Conservation (phyloP, 2,113 vertebrate genomes). For the Aegotheles bennettii region DNA sequence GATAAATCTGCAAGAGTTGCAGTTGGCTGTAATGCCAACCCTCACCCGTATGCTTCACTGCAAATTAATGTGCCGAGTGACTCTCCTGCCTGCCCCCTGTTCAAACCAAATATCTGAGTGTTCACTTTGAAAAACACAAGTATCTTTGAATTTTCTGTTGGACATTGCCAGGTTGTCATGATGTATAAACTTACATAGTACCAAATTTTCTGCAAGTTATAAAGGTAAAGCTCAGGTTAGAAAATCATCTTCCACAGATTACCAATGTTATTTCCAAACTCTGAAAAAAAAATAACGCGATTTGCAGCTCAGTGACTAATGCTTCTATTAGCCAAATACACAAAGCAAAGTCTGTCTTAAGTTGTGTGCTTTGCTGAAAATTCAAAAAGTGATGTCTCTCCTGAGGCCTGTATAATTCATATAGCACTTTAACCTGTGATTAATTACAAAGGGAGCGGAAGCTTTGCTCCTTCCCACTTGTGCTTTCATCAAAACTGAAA, state of each 20-base stretch:
- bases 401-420: neutral
- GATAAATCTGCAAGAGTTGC: neutral
- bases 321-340: neutral
- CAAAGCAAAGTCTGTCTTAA: neutral
- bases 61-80: neutral
- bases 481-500: conserved; percentile 29
- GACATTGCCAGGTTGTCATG: neutral
- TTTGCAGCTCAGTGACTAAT: neutral
- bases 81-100: neutral
- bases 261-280: neutral
- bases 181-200: neutral
- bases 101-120: neutral
- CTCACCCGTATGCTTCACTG: neutral
- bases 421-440: conserved; percentile 16
- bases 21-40: neutral
- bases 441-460: conserved; percentile 37
- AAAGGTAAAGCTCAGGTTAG: neutral
- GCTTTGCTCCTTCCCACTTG: neutral
- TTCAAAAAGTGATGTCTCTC: neutral
- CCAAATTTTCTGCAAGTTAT: neutral
- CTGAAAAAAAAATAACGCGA: no score
- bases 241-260: neutral
- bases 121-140: neutral
- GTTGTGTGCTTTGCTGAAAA: neutral
- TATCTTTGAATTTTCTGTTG: neutral